These are phyloP conservation scores for Antheraea mylitta DNA, from an alignment of 1,140 invertebrate genomes.

Conservation along the genomic window DNA sequence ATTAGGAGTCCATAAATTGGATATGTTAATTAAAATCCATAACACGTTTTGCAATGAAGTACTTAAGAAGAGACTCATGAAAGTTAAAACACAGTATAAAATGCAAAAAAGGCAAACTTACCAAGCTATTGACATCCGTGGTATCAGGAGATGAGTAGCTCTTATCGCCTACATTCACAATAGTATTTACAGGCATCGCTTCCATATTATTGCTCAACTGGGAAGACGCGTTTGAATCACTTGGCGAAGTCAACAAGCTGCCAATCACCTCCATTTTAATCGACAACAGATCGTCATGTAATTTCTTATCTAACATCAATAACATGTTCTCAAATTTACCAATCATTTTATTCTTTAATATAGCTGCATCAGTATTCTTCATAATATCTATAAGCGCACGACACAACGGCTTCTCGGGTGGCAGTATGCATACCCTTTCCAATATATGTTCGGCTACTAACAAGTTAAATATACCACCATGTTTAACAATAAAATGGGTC, in stretches of 20 bases:
- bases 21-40: no score
- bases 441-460: slow-evolving; percentile 42
- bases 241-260: background rate
- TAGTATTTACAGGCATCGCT: background rate
- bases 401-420: slow-evolving; percentile 39
- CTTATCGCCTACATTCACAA: slow-evolving; percentile 16
- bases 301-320: slow-evolving; percentile 18
- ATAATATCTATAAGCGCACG: slow-evolving; percentile 47
- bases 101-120: slow-evolving; percentile 28
- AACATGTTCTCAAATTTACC: slow-evolving; percentile 42
- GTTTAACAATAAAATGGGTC: slow-evolving; percentile 41
- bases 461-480: slow-evolving; percentile 32
- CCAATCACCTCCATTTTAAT: slow-evolving; percentile 24
- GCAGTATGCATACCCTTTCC: slow-evolving; percentile 57
- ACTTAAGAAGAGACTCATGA: no score
- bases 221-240: background rate
- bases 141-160: slow-evolving; percentile 54
- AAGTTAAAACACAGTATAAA: no score
- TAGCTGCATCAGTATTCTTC: slow-evolving; percentile 35
- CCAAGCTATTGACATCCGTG: slow-evolving; percentile 47
- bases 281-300: slow-evolving; percentile 32
- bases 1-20: no score
- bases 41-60: no score
- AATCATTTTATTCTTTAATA: slow-evolving; percentile 48
- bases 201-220: slow-evolving; percentile 5